Evolutionary conservation across 1,140 invertebrate species (phyloP), one percentile per base, ranked within the genome.

Genomic region (Listronotus bonariensis): DNA sequence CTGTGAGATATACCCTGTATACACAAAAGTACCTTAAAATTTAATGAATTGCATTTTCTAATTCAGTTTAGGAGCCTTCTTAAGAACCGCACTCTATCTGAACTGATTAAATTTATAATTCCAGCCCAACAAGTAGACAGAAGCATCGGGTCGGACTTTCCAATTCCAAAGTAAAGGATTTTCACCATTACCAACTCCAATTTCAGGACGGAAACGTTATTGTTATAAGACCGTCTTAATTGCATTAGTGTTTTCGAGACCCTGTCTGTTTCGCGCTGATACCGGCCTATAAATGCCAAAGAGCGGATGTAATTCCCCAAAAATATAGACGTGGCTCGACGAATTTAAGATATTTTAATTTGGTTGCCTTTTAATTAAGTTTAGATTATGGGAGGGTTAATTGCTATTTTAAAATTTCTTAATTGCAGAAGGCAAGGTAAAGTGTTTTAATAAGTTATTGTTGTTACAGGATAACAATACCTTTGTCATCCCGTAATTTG

Each of bases 171-270:
- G 64, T 71, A 73, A 73, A 69, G 65, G 62, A 64, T 63, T 63
- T 54, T 53, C 63, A 54, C 57, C 61, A 65, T 70, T 72, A 67
- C 64, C 36, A 52, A 48, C 65, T 67, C 66, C 68, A 70, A 72
- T 72, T 70, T 43, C 36, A 62, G 53, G 46, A 57, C 59, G 62
- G 41, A 58, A 56, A 57, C 67, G 67, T 71, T 73, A 73, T 71
- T 73, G 65, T 73, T 73, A 67, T 67, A 71, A 73, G 69, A 71
- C 67, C 62, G 69, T 71, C 69, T 73, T 73, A 73, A 73, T 73
- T 73, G 67, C 67, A 64, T 64, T 61, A 67, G 53, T 60, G 57
- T 59, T 66, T 59, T 58, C 59, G 58, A 45, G 64, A 58, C 54
- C 60, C 59, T 59, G 64, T 56, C 70, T 68, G 67, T 60, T 52